phyloP scores from a whole-genome alignment of 2,797 vertebrate species.

The Bucorvus abyssinicus region DNA sequence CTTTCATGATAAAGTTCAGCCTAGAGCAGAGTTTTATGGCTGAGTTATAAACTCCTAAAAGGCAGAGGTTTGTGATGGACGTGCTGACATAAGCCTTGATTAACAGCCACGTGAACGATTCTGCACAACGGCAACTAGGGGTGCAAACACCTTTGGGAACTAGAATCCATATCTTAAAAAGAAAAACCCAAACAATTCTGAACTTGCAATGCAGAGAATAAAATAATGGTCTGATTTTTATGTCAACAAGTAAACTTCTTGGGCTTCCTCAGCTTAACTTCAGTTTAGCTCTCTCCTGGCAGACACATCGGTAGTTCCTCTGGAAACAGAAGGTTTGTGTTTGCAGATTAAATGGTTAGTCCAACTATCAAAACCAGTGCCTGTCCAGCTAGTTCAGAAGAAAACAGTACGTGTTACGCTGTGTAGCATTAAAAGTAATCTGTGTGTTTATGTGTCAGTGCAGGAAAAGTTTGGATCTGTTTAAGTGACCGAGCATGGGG shows the following conservation, averaged over 20 bases:
- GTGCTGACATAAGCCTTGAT: constrained; percentile 26
- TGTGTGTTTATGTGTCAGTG: neutral
- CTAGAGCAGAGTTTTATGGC: constrained; percentile 34
- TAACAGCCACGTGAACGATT: neutral
- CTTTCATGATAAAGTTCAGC: constrained; percentile 25
- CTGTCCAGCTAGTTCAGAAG: neutral
- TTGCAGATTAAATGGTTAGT: neutral
- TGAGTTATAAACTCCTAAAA: constrained; percentile 39
- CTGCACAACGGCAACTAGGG: neutral
- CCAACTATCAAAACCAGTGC: neutral
- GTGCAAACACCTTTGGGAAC: constrained; percentile 20
- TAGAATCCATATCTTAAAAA: neutral
- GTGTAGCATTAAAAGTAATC: neutral
- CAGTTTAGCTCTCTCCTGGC: neutral
- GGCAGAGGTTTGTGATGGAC: constrained; percentile 26
- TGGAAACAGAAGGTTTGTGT: neutral
- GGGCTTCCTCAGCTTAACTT: neutral
- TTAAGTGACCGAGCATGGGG: neutral
- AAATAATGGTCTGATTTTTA: neutral
- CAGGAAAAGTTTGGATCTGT: neutral
- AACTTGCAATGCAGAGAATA: neutral
- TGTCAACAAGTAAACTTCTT: neutral
- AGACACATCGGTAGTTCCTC: neutral
- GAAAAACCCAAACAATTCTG: neutral
- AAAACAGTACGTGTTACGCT: fast-evolving